Conservation (phyloP, 2,797 vertebrate genomes). For the Oophaga sylvatica region DNA sequence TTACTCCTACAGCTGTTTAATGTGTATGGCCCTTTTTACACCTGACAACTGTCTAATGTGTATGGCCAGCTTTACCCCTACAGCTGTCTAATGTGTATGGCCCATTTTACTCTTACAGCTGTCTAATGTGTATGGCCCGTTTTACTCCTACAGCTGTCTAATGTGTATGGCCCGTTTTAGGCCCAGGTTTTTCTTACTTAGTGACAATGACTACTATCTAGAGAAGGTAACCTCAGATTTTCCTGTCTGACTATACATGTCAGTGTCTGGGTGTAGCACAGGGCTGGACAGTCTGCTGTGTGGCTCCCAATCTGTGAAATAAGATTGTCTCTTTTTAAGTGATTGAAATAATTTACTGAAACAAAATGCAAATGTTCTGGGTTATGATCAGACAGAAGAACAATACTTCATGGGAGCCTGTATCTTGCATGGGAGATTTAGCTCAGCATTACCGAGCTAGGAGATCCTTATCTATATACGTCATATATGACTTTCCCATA, state of each 20-base stretch:
- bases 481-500: not conserved
- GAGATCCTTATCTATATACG: not conserved
- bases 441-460: not conserved
- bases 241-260: not conserved
- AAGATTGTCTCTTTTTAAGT: not conserved
- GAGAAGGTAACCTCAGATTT: not conserved
- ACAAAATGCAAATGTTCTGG: not conserved
- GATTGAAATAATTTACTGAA: not conserved
- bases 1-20: too few species aligned
- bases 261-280: not conserved
- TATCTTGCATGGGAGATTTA: not conserved
- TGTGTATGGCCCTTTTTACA: too few species aligned
- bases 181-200: too few species aligned
- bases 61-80: too few species aligned
- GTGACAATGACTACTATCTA: too few species aligned
- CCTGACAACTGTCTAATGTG: too few species aligned
- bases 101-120: too few species aligned
- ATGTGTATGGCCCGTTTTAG: too few species aligned
- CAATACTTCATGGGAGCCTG: not conserved
- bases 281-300: not conserved
- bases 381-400: not conserved
- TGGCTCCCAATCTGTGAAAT: not conserved
- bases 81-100: too few species aligned
- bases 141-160: too few species aligned
- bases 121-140: too few species aligned